phyloP scores from a whole-genome alignment of 2,797 vertebrate species.

The Lacerta bilineata region DNA sequence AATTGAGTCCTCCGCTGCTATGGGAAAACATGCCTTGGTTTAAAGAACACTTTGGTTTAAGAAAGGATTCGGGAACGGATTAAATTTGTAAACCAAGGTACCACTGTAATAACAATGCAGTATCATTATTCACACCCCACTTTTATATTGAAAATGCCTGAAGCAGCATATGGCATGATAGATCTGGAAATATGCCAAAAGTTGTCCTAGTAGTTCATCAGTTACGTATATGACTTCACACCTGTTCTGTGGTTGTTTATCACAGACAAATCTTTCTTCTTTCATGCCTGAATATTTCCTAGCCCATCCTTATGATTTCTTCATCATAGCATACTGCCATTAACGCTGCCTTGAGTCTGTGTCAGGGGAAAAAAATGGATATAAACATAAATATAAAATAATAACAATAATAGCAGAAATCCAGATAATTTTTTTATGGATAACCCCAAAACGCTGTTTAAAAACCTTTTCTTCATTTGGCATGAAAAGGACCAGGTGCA shows the following conservation, averaged over 20 bases:
- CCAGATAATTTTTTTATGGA: background rate
- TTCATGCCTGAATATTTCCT: background rate
- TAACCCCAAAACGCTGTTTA: background rate
- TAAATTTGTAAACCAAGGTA: no score
- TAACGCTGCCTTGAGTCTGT: background rate
- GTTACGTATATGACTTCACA: background rate
- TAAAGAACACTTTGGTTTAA: no score
- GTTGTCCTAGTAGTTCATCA: background rate
- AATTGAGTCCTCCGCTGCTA: no score
- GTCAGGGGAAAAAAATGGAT: no score
- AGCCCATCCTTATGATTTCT: background rate
- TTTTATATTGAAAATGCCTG: background rate
- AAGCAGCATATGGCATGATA: background rate
- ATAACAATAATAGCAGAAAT: background rate
- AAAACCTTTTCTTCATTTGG: background rate
- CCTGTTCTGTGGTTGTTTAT: background rate
- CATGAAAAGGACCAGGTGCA: constrained; percentile 31
- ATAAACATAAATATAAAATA: no score
- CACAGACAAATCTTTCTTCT: background rate
- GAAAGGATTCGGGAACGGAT: no score
- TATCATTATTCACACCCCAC: background rate
- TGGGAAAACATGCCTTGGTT: no score
- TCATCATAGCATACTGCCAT: background rate
- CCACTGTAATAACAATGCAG: background rate
- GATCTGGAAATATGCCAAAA: background rate